These are phyloP conservation scores for Enteromius thamalakanensis DNA, from an alignment of 2,797 vertebrate species.

Conservation along the genomic window DNA sequence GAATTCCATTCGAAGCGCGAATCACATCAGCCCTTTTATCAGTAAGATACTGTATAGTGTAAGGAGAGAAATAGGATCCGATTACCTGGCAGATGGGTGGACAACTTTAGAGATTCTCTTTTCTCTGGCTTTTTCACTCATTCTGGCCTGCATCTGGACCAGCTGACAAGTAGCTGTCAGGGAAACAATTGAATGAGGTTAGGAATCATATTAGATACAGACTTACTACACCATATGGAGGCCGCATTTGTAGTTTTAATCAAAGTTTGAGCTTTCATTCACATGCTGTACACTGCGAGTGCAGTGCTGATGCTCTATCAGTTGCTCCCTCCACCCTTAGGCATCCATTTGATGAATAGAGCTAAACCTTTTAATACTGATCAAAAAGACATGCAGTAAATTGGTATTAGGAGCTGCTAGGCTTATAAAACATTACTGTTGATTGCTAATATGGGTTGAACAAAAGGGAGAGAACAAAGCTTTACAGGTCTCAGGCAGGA, in stretches of 20 bases:
- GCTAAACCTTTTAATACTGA: conserved; percentile 60
- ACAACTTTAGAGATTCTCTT: conserved; percentile 83
- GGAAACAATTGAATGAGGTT: conserved; percentile 2
- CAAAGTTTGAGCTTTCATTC: background rate
- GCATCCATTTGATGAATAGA: conserved; percentile 54
- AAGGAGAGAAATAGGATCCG: conserved; percentile 16
- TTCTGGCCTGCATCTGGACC: conserved; percentile 85
- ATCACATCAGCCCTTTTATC: conserved; percentile 17
- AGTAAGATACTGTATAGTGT: conserved; percentile 24
- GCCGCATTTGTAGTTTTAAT: background rate
- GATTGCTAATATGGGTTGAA: conserved; percentile 59
- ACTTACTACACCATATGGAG: background rate
- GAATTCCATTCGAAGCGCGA: conserved; percentile 8
- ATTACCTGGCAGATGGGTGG: conserved; percentile 80
- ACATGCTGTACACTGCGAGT: background rate
- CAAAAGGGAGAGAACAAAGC: conserved; percentile 52
- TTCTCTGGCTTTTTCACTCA: conserved; percentile 87
- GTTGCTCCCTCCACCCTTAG: conserved; percentile 61
- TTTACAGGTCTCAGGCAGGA: conserved; percentile 36
- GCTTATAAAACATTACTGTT: conserved; percentile 55
- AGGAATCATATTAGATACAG: background rate
- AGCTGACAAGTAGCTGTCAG: conserved; percentile 82
- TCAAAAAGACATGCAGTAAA: conserved; percentile 58
- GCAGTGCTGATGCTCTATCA: conserved; percentile 60
- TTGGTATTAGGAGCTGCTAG: conserved; percentile 57